These are phyloP conservation scores for Ptychochromis oligacanthus DNA, from an alignment of 2,113 vertebrate genomes.

Conservation along the genomic window DNA sequence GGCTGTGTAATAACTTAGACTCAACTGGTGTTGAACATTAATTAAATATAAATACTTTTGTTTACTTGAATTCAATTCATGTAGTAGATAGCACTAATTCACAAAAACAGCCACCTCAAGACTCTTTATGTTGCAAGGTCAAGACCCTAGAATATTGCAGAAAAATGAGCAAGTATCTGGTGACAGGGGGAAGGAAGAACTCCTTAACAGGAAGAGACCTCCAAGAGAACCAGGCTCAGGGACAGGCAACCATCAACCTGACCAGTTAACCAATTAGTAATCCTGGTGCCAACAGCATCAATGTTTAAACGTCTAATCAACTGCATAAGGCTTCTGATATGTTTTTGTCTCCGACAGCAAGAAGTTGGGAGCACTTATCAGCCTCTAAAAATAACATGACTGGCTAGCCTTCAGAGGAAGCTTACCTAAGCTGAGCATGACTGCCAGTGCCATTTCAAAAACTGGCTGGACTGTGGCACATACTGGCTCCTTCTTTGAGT, in stretches of 20 bases:
- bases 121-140: background rate
- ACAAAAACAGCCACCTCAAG: background rate
- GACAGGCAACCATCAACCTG: too few species aligned
- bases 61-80: background rate
- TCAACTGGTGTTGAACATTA: background rate
- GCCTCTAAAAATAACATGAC: slow-evolving; percentile 5
- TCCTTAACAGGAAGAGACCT: background rate
- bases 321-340: background rate
- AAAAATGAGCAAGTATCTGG: background rate
- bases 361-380: background rate
- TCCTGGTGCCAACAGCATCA: background rate
- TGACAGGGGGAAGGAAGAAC: background rate
- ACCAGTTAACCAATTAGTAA: too few species aligned
- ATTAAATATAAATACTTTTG: background rate
- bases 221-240: background rate
- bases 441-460: background rate
- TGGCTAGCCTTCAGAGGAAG: slow-evolving; percentile 10
- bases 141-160: background rate
- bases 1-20: background rate
- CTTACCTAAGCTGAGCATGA: background rate
- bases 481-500: background rate
- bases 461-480: background rate
- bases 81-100: background rate
- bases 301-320: background rate
- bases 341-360: background rate